phyloP scores from a whole-genome alignment of 1,140 invertebrate species.

The Cardiocondyla obscurior region DNA sequence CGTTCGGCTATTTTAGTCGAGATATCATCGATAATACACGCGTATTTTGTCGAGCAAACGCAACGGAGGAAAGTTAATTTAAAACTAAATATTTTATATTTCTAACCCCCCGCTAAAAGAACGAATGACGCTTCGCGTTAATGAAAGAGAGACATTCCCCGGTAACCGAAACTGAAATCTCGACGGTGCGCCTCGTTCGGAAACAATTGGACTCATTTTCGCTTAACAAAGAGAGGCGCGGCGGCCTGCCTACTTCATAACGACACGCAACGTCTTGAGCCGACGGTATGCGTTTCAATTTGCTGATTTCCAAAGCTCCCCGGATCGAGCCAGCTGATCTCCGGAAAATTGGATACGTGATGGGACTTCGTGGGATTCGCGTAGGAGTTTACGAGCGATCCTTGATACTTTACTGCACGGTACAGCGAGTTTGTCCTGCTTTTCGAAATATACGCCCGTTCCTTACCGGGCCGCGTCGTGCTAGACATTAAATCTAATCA shows the following conservation, averaged over 20 bases:
- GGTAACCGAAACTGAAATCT: neutral
- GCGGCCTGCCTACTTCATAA: conserved; percentile 29
- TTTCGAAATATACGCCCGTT: conserved; percentile 31
- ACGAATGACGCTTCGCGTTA: neutral
- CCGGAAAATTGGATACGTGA: conserved; percentile 83
- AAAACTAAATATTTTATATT: neutral
- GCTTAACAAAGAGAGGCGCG: neutral
- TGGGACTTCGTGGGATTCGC: conserved; percentile 76
- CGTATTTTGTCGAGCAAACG: neutral
- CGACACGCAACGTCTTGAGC: conserved; percentile 23
- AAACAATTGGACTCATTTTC: conserved; percentile 4
- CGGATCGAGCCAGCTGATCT: conserved; percentile 79
- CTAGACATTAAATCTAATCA: conserved; percentile 33
- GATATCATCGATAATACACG: conserved; percentile 13
- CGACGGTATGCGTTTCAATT: conserved; percentile 72
- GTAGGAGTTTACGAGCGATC: conserved; percentile 75
- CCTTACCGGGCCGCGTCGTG: neutral
- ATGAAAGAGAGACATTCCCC: neutral
- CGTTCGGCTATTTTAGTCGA: neutral
- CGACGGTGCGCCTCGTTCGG: neutral
- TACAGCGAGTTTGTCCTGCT: conserved; percentile 42
- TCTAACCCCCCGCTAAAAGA: neutral
- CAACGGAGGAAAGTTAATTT: neutral
- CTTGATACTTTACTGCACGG: conserved; percentile 65
- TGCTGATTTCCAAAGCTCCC: conserved; percentile 75